phyloP scores from a whole-genome alignment of 2,797 vertebrate genomes.

The Myotis pilosus region DNA sequence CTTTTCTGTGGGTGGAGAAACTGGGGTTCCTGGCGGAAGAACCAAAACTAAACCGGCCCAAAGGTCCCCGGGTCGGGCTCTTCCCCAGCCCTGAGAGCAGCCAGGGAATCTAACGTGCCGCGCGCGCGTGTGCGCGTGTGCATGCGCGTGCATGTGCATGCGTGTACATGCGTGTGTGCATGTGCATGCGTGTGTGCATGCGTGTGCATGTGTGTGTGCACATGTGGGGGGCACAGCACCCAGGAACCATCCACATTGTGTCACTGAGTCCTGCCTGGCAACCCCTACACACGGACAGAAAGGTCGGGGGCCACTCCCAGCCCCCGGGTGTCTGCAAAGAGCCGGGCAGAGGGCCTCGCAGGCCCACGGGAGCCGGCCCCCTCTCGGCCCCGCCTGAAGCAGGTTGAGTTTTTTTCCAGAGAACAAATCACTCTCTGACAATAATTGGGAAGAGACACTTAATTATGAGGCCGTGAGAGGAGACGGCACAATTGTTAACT shows the following conservation, averaged over 20 bases:
- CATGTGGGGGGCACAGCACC: no score
- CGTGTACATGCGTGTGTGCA: not conserved
- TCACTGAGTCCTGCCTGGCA: not conserved
- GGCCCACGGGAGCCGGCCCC: rapidly evolving
- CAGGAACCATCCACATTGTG: no score
- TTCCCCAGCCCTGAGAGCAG: not conserved
- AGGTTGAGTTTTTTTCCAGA: slow-evolving; percentile 73
- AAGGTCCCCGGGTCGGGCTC: not conserved
- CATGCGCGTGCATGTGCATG: no score
- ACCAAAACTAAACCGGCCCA: no score
- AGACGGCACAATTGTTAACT: slow-evolving; percentile 75
- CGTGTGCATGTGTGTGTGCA: no score
- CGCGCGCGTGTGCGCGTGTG: rapidly evolving
- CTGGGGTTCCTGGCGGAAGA: not conserved
- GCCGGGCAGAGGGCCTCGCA: not conserved
- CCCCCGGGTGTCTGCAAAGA: not conserved
- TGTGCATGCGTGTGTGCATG: rapidly evolving
- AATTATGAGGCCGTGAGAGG: slow-evolving; percentile 73
- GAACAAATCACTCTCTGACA: slow-evolving; percentile 77
- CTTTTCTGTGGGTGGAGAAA: not conserved
- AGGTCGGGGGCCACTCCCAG: not conserved
- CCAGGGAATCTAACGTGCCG: rapidly evolving
- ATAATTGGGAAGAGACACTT: slow-evolving; percentile 77
- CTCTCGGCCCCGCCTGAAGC: slow-evolving; percentile 63
- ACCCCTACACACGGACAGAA: not conserved